phyloP scores from a whole-genome alignment of 1,140 invertebrate species.

The Drosophila lacteicornis region DNA sequence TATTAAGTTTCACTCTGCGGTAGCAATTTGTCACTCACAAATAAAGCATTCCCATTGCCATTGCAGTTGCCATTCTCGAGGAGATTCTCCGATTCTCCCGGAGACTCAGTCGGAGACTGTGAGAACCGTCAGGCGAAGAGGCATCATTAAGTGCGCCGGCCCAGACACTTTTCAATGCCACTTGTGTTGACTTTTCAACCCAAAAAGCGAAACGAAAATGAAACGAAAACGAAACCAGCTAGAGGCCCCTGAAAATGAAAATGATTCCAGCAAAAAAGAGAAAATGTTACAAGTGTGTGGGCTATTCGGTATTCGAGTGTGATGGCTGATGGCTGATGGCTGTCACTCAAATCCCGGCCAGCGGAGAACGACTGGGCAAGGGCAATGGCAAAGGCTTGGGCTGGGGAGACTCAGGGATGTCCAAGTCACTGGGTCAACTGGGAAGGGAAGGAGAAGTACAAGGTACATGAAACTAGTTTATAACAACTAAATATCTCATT shows the following conservation, averaged over 20 bases:
- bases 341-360: conserved; percentile 61
- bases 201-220: conserved; percentile 62
- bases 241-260: conserved; percentile 69
- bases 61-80: background rate
- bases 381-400: conserved; percentile 19
- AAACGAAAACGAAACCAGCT: conserved; percentile 69
- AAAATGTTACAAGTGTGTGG: conserved; percentile 59
- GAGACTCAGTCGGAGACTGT: conserved; percentile 30
- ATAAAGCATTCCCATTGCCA: conserved; percentile 38
- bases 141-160: conserved; percentile 57
- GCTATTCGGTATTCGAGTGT: conserved; percentile 60
- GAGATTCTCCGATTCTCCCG: conserved; percentile 39
- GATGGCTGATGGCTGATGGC: conserved; percentile 54
- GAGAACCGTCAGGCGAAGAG: conserved; percentile 54
- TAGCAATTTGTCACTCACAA: conserved; percentile 74
- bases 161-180: conserved; percentile 64
- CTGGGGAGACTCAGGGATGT: conserved; percentile 25
- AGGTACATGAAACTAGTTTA: background rate
- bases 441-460: conserved; percentile 2
- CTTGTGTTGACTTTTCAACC: conserved; percentile 73
- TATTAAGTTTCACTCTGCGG: conserved; percentile 63
- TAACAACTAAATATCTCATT: conserved; percentile 6
- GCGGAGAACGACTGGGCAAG: conserved; percentile 26
- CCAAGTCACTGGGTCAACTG: conserved; percentile 63
- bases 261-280: conserved; percentile 68